Evolutionary conservation across 2,888 invertebrate species (phyloP), one percentile per base, ranked within the genome.

Genomic region (Ectropis crepuscularia): DNA sequence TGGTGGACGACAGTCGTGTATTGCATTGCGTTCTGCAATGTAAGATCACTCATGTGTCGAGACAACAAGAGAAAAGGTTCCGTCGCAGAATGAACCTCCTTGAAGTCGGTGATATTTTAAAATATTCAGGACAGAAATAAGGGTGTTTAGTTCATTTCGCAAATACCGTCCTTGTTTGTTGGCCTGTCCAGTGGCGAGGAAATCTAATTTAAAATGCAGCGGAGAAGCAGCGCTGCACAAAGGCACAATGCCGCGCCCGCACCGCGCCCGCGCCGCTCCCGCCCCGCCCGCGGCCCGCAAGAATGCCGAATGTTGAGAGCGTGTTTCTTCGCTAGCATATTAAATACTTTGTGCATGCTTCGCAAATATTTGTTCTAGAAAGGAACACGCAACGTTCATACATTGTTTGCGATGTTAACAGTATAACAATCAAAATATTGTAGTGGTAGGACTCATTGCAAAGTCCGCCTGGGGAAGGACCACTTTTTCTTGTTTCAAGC

Each of bases 251-350:
- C 63, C 16, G 48, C 39, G 53, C 16, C 50, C 46, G 37, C 59
- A 59, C 16, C 16, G 16, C 16, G 16, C 16, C 16, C 16, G 16
- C 16, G 4, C 16, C 16, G 16, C 16, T 1, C 4, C 16, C 16
- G 16, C 16, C 16, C 16, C 16, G 16, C 16, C 63, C 16, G 48
- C 39, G 54, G 53, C 16, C 50, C 46, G 37, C 59, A 59, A 55
- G 67, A 67, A 67, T 67, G 59, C 57, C 50, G 53, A 63, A 55
- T 61, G 67, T 61, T 66, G 47, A 10, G 53, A 39, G 37, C 53
- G 57, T 60, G 66, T 68, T 68, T 63, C 66, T 61, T 51, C 46
- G 50, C 43, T 62, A 71, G 69, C 69, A 71, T 71, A 71, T 71
- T 69, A 71, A 69, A 71, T 71, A 67, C 63, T 69, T 65, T 43